A percentile compares a stretch with the other conserved stretches of the same genome.
phyloP scores from a whole-genome alignment of 2,797 vertebrate species.

The Smutsia gigantea region DNA sequence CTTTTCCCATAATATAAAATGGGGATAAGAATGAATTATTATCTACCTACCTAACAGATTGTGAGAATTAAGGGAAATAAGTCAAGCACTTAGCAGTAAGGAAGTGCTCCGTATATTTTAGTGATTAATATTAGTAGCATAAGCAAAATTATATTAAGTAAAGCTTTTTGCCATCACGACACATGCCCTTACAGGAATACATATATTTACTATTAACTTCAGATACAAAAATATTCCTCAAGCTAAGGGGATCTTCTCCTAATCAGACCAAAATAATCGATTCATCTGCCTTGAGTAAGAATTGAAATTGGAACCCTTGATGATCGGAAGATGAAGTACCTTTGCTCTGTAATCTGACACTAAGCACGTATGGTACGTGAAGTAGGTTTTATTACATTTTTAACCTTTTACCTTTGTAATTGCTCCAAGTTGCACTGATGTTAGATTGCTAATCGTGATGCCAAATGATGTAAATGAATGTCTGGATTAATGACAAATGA shows the following conservation, averaged over 20 bases:
- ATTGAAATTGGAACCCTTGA: neutral
- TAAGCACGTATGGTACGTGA: neutral
- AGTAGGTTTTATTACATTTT: slow-evolving; percentile 67
- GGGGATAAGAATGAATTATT: neutral
- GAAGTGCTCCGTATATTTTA: neutral
- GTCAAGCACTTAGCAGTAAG: neutral
- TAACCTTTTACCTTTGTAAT: slow-evolving; percentile 71
- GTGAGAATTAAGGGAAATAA: neutral
- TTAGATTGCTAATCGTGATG: neutral
- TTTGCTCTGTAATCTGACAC: neutral
- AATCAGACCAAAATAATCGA: slow-evolving; percentile 2
- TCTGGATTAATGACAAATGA: slow-evolving; percentile 68
- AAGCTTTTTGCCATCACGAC: neutral
- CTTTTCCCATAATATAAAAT: neutral
- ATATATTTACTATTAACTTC: neutral
- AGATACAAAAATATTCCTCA: neutral
- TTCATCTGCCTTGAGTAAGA: neutral
- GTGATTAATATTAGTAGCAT: neutral
- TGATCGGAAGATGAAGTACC: neutral
- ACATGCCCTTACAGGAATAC: neutral
- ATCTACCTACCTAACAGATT: neutral
- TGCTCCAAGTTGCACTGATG: slow-evolving; percentile 58
- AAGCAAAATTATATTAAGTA: neutral
- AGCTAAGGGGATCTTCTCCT: neutral
- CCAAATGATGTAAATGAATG: slow-evolving; percentile 69